A percentile compares a stretch with the other conserved stretches of the same genome.
phyloP scores from a whole-genome alignment of 2,888 invertebrate genomes.

The Papilio gigon region DNA sequence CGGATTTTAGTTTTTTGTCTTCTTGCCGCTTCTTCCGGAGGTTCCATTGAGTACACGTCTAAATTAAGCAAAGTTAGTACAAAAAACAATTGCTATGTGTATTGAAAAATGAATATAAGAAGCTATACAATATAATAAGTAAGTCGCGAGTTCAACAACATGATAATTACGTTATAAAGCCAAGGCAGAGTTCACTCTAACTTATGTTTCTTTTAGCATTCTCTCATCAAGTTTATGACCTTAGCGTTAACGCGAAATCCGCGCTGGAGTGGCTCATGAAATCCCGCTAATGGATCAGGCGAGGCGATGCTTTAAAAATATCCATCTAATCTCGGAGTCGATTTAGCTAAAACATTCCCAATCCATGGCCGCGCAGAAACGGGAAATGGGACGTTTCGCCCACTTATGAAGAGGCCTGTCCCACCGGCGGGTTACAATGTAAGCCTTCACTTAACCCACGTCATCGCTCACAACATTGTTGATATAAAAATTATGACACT shows the following conservation, averaged over 20 bases:
- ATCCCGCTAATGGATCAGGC: constrained; percentile 74
- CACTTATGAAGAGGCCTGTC: constrained; percentile 58
- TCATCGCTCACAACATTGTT: constrained; percentile 1
- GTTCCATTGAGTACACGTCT: no score
- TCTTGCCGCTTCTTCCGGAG: no score
- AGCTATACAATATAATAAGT: neutral
- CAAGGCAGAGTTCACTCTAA: constrained; percentile 24
- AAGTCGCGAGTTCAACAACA: neutral
- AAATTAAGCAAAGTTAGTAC: no score
- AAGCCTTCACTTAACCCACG: constrained; percentile 31
- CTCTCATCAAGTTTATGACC: constrained; percentile 52
- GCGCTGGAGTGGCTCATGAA: constrained; percentile 64
- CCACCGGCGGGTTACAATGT: constrained; percentile 40
- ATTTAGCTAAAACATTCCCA: constrained; percentile 72
- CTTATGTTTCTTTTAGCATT: constrained; percentile 42
- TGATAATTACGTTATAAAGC: neutral
- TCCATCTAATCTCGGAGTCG: constrained; percentile 71
- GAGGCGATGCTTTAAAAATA: constrained; percentile 74
- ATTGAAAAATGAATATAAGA: neutral
- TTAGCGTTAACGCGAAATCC: constrained; percentile 62
- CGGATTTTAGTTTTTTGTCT: no score
- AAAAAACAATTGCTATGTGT: no score
- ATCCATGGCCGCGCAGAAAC: constrained; percentile 63
- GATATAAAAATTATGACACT: constrained; percentile 1
- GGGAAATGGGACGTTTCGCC: constrained; percentile 67